Evolutionary conservation across 2,888 invertebrate species (phyloP).

Genomic region (Pycnomerus fuliginosus): DNA sequence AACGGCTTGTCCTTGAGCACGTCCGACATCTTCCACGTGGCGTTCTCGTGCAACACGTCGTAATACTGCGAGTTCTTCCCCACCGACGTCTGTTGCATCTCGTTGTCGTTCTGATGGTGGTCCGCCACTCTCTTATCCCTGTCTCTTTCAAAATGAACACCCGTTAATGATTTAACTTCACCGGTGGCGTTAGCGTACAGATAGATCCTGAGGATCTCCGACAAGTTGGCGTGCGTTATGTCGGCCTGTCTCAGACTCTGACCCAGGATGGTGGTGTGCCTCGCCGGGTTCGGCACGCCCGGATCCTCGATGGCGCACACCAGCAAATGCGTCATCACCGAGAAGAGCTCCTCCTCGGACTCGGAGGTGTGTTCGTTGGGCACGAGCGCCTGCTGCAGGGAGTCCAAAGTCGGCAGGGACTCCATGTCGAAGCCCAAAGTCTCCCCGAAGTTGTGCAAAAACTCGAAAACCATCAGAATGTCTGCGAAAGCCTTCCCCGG

Average conservation of each 20-base stretch:
- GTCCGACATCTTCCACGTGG: conserved; percentile 78
- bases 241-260: conserved; percentile 88
- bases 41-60: conserved; percentile 72
- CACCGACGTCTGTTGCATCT: conserved; percentile 63
- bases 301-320: conserved; percentile 93
- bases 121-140: conserved; percentile 78
- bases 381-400: conserved; percentile 81
- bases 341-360: conserved; percentile 81
- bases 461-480: conserved; percentile 93
- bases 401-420: conserved; percentile 81
- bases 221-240: conserved; percentile 86
- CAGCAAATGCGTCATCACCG: conserved; percentile 84
- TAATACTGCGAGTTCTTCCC: conserved; percentile 80
- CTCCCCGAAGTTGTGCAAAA: conserved; percentile 93
- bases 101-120: conserved; percentile 75
- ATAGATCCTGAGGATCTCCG: conserved; percentile 89
- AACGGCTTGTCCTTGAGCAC: conserved; percentile 82
- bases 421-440: conserved; percentile 92
- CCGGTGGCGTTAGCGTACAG: conserved; percentile 87
- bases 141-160: conserved; percentile 79
- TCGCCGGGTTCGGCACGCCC: conserved; percentile 84
- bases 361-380: conserved; percentile 70
- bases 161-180: conserved; percentile 77
- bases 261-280: conserved; percentile 86
- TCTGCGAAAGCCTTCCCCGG: conserved; percentile 90